Base-by-base conservation (phyloP, 2,113 vertebrate species). In the Capreolus pygargus region DNA sequence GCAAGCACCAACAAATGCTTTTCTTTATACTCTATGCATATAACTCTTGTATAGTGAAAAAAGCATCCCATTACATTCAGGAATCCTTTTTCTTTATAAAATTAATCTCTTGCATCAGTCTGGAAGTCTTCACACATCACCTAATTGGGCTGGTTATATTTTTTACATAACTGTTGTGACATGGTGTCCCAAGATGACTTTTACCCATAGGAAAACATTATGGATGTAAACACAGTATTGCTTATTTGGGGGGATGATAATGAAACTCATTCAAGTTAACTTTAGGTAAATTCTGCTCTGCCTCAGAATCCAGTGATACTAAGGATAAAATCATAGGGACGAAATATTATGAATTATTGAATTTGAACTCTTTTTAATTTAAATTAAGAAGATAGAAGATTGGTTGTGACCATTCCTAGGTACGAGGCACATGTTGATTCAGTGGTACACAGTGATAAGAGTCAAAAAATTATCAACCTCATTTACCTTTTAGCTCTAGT, bases 1-100 rank as follows among this genome's bases (percentile, higher is more conserved):
- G 95, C 96, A 91, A 94, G 58, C 60, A 97, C 87, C 90, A 96
- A 95, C 87, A 97, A 97, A 96, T 91, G 60, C 27, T 74, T 91
- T 95, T 57, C 67, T 94, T 82, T 64, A n/a, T 94, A 43, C 55
- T 79, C 0, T 92, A 81, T 85, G 55, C 70, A 81, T 39, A n/a
- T 61, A 94, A 43, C 52, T 52, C 45, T 84, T 89, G 33, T 25
- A 36, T 89, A 95, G 84, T 94, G 19, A 61, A 89, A 87, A 74
- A 88, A 54, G 9, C 4, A 19, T 88, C 74, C 28, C 43, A 13
- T 54, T 95, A 88, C 52, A 93, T 81, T 86, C 76, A 78, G 23
- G 50, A 61, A 85, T 70, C 43, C 54, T 9, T 60, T 97, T 85
- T 89, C 14, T 55, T 87, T 61, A 9, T 15, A 78, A 5, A 86